These are phyloP conservation scores for Heliconius eleuchia DNA, from an alignment of 1,140 invertebrate species.

Conservation along the genomic window DNA sequence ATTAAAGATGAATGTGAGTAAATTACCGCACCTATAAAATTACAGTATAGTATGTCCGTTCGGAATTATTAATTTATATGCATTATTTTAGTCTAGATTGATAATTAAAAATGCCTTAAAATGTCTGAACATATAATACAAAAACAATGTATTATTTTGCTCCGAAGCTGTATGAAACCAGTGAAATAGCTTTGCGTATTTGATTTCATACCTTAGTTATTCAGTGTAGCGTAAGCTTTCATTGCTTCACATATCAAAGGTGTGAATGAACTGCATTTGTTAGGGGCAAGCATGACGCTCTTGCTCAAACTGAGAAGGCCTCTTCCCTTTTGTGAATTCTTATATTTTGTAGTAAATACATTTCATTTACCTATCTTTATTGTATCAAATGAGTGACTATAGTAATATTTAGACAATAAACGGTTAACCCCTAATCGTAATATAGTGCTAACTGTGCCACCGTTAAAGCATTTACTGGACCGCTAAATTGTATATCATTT, in stretches of 20 bases:
- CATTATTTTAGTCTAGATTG: not conserved
- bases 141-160: not conserved
- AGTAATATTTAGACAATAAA: not conserved
- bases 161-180: not conserved
- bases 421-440: conserved; percentile 5
- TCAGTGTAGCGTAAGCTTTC: not conserved
- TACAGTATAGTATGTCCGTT: not conserved
- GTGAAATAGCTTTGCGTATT: not conserved
- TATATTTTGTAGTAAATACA: not conserved
- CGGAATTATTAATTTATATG: not conserved
- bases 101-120: not conserved
- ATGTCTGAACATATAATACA: not conserved
- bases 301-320: not conserved
- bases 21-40: not conserved
- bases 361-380: not conserved
- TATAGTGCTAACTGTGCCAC: conserved; percentile 6
- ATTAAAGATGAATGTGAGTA: not conserved
- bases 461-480: conserved; percentile 45
- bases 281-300: not conserved
- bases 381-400: not conserved
- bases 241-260: not conserved
- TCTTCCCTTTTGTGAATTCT: not conserved
- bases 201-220: not conserved
- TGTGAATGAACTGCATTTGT: not conserved
- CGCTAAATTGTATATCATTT: conserved; percentile 47